Base-by-base conservation (phyloP, 1,140 invertebrate species). In the Radopholus similis region DNA sequence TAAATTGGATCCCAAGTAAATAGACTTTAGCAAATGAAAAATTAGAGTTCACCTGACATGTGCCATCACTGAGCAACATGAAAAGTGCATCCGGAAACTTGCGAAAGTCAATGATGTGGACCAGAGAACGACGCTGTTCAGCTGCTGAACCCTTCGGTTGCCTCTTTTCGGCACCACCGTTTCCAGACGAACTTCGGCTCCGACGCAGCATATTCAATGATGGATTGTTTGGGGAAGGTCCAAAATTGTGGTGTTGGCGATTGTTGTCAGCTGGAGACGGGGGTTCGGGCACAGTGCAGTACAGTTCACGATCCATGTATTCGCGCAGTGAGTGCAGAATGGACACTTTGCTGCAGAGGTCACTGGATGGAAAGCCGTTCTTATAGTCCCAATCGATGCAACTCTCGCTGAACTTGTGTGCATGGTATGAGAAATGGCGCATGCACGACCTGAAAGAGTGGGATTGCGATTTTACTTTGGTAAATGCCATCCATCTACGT, bases 301-400 rank as follows among this genome's bases (percentile, higher is more conserved):
- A 53, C 35, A 71, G 47, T 51, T 71, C 69, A 28, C 32, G 30
- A 32, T 72, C 70, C 70, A 72, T 72, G 28, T 72, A 72, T n/a
- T 37, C 23, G 6, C 74, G 74, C 32, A 77, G 34, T n/a, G 35
- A 72, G n/a, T 54, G 55, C 21, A 67, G 21, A 30, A 67, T 28
- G 28, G 68, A 23, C 15, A 67, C 28, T 26, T 67, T 67, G 9
- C 70, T 68, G 35, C 4, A 23, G 23, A 67, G 30, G 18, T 65
- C 60, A 13, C 15, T 68, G 26, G 56, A 70, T 30, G 66, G 44
- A 28, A 32, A 44, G 21, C 38, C n/a, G 68, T 72, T 35, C 11
- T 23, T 15, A 74, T 73, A 18, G n/a, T 74, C 30, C 44, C 75
- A 55, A 30, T 49, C 23, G 49, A 59, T 26, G 30, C 4, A 34